These are phyloP conservation scores for Heliconius charithonia DNA, from an alignment of 2,888 invertebrate genomes.

Conservation along the genomic window DNA sequence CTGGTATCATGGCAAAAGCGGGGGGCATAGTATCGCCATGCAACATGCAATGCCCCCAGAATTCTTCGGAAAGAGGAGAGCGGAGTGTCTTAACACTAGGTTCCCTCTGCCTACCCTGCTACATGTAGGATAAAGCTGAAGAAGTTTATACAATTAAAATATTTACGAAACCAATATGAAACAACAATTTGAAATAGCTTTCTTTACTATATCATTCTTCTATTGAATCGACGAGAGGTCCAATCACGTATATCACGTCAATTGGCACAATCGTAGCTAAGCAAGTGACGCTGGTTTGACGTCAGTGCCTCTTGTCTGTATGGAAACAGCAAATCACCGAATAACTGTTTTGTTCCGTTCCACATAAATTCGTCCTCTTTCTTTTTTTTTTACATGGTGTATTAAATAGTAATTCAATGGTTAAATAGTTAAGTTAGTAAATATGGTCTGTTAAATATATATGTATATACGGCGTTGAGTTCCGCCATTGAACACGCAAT, in stretches of 20 bases:
- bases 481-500: too few species aligned
- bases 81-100: too few species aligned
- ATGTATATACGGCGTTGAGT: too few species aligned
- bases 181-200: conserved; percentile 34
- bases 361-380: conserved; percentile 37
- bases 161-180: neutral
- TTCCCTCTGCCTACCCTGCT: too few species aligned
- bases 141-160: neutral
- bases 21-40: too few species aligned
- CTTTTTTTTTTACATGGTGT: conserved; percentile 1
- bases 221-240: conserved; percentile 55
- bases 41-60: too few species aligned
- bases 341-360: conserved; percentile 68
- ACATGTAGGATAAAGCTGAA: too few species aligned
- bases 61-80: too few species aligned
- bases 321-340: conserved; percentile 59
- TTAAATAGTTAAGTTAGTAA: neutral
- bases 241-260: conserved; percentile 71
- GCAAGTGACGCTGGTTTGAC: conserved; percentile 74
- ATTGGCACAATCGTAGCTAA: conserved; percentile 73
- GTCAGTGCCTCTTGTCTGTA: conserved; percentile 72
- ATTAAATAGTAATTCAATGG: neutral
- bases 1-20: too few species aligned
- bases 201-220: conserved; percentile 54
- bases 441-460: neutral